These are phyloP conservation scores for Bubo blakistoni DNA, from an alignment of 2,113 vertebrate genomes.

Conservation along the genomic window DNA sequence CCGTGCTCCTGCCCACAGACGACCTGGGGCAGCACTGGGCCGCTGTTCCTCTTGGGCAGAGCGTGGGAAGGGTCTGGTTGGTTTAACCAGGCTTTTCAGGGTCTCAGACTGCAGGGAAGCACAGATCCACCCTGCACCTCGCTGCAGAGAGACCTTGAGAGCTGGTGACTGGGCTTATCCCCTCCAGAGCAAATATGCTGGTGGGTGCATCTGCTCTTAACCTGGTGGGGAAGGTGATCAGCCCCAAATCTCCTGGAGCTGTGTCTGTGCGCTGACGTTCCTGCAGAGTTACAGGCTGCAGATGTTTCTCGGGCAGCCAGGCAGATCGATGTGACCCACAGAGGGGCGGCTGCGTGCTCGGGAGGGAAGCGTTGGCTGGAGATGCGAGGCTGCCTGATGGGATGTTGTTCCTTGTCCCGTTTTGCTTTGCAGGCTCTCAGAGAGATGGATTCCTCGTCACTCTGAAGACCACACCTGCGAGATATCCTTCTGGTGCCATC, in stretches of 20 bases:
- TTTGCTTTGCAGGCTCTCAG: slow-evolving; percentile 81
- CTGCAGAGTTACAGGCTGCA: not conserved
- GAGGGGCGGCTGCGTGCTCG: not conserved
- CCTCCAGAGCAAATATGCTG: not conserved
- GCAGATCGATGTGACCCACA: rapidly evolving
- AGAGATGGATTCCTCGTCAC: slow-evolving; percentile 78
- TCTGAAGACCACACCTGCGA: slow-evolving; percentile 90
- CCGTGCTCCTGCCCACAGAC: rapidly evolving
- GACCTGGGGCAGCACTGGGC: rapidly evolving
- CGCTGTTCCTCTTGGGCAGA: not conserved
- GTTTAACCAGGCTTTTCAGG: rapidly evolving
- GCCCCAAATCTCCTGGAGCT: not conserved
- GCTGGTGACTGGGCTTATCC: not conserved
- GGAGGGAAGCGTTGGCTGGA: not conserved
- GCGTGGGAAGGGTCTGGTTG: rapidly evolving
- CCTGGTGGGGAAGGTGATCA: not conserved
- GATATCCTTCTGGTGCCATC: slow-evolving; percentile 87
- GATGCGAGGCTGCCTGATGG: not conserved
- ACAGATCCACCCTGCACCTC: not conserved
- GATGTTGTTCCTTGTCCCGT: not conserved
- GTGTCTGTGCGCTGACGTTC: rapidly evolving
- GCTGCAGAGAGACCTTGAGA: not conserved
- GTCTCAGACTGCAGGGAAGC: not conserved
- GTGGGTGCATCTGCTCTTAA: not conserved
- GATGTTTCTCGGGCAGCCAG: not conserved